phyloP scores from a whole-genome alignment of 2,113 vertebrate genomes.

The Python bivittatus region DNA sequence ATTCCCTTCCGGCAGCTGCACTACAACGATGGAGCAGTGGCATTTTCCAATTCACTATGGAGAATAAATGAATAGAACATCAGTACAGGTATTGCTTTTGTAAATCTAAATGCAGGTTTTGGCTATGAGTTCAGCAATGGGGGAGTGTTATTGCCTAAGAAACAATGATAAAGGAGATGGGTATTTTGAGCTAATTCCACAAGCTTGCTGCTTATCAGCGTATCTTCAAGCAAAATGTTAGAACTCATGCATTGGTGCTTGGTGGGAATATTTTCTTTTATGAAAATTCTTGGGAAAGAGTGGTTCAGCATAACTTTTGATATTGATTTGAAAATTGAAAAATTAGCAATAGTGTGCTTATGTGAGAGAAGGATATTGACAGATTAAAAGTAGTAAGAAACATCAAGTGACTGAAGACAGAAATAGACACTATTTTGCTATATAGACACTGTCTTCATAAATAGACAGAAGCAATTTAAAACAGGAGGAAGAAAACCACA shows the following conservation, averaged over 20 bases:
- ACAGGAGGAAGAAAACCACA: slow-evolving; percentile 37
- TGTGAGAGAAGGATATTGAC: slow-evolving; percentile 21
- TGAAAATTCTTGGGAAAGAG: background rate
- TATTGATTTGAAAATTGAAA: background rate
- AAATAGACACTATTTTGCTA: slow-evolving; percentile 46
- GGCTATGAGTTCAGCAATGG: background rate
- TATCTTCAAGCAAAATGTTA: background rate
- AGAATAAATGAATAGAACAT: background rate
- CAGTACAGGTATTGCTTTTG: background rate
- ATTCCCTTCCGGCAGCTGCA: background rate
- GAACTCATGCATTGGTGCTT: background rate
- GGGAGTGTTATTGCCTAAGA: background rate
- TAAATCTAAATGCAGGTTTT: background rate
- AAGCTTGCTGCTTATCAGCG: background rate
- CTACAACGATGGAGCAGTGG: background rate
- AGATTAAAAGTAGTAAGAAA: slow-evolving; percentile 54
- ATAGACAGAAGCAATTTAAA: slow-evolving; percentile 50
- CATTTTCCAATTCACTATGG: background rate
- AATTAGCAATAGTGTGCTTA: background rate
- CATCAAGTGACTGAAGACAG: slow-evolving; percentile 45
- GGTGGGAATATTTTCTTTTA: background rate
- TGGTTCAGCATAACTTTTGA: background rate
- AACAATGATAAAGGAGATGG: background rate
- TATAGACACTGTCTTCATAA: too few relatives aligned
- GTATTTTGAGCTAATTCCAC: background rate